These are phyloP conservation scores for Acromyrmex heyeri DNA, from an alignment of 1,140 invertebrate species.

Conservation along the genomic window DNA sequence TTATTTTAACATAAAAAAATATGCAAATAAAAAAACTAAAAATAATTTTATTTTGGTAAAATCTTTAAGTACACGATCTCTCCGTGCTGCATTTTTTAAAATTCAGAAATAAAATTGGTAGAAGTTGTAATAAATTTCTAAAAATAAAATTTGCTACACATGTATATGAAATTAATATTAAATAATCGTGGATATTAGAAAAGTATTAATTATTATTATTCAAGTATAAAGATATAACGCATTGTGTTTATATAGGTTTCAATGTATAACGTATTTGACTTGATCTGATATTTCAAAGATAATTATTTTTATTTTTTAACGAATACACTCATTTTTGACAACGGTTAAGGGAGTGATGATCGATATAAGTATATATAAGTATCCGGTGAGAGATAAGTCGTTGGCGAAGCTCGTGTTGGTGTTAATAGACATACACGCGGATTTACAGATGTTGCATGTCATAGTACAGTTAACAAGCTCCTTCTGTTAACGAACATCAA, in stretches of 20 bases:
- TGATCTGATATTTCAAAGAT: conserved; percentile 12
- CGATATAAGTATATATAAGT: conserved; percentile 15
- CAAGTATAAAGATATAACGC: not conserved
- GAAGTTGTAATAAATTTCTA: not conserved
- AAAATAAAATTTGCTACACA: not conserved
- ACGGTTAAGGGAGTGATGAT: conserved; percentile 22
- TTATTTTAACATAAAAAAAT: not conserved
- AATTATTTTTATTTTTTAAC: conserved; percentile 40
- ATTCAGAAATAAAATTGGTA: not conserved
- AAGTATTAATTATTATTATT: not conserved
- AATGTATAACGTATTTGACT: not conserved
- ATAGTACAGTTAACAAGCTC: conserved; percentile 75
- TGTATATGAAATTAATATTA: not conserved
- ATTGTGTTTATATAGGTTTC: not conserved
- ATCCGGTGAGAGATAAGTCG: conserved; percentile 8
- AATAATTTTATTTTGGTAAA: not conserved
- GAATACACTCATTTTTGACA: conserved; percentile 29
- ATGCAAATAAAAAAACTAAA: not conserved
- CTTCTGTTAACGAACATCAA: conserved; percentile 73
- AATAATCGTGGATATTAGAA: not conserved
- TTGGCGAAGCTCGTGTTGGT: conserved; percentile 7
- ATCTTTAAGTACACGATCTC: not conserved
- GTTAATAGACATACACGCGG: conserved; percentile 30
- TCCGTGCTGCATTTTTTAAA: not conserved
- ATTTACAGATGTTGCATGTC: conserved; percentile 51